Percentiles rank a stretch among this genome's conserved stretches.
Evolutionary conservation across 1,140 invertebrate genomes (phyloP).

Genomic region (Caenorhabditis briggsae): DNA sequence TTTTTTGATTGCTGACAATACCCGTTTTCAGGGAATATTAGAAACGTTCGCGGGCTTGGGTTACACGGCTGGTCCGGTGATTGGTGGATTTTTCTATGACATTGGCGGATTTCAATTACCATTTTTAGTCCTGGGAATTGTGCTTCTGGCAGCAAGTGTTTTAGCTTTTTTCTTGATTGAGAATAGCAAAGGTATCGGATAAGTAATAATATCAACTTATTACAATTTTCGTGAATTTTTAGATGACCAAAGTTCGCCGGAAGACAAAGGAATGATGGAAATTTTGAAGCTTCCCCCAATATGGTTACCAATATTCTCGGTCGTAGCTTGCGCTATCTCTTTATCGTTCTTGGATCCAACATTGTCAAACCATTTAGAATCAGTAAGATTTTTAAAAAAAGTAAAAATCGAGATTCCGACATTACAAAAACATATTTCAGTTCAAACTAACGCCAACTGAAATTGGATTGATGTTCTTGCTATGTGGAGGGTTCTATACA

Average conservation of each 20-base stretch:
- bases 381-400: constrained; percentile 66
- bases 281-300: constrained; percentile 73
- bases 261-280: constrained; percentile 68
- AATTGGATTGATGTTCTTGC: constrained; percentile 86
- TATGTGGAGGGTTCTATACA: constrained; percentile 88
- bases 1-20: neutral
- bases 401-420: neutral
- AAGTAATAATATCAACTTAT: constrained; percentile 50
- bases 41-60: constrained; percentile 92
- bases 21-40: constrained; percentile 83
- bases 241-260: constrained; percentile 62
- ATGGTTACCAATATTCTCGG: constrained; percentile 74
- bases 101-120: constrained; percentile 87
- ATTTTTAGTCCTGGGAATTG: constrained; percentile 86
- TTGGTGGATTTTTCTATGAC: constrained; percentile 74
- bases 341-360: constrained; percentile 77
- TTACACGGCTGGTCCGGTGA: constrained; percentile 78
- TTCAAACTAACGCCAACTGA: constrained; percentile 84
- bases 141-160: constrained; percentile 85
- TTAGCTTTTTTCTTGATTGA: constrained; percentile 85
- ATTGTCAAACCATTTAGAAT: constrained; percentile 71
- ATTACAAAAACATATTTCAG: constrained; percentile 72
- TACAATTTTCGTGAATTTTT: constrained; percentile 81
- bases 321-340: constrained; percentile 77
- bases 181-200: constrained; percentile 76